Conservation (phyloP, 2,888 invertebrate species). For the Pocota personata region DNA sequence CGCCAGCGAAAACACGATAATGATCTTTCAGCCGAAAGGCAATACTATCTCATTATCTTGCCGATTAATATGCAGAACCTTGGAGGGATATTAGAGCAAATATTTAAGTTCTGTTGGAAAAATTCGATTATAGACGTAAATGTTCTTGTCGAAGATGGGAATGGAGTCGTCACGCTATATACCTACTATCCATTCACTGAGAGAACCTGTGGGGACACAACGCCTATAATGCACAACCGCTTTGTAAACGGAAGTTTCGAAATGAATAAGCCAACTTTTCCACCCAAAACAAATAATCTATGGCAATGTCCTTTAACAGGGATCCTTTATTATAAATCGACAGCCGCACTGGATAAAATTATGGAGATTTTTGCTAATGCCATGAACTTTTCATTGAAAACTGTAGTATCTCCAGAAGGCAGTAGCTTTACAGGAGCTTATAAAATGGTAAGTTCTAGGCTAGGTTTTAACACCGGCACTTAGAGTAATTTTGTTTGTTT, state of each 20-base stretch:
- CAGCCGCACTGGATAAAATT: no score
- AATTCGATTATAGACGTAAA: constrained; percentile 18
- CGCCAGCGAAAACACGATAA: neutral
- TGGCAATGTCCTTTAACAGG: constrained; percentile 6
- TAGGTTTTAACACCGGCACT: neutral
- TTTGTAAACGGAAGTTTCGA: neutral
- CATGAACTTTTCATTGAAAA: neutral
- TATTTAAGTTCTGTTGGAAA: neutral
- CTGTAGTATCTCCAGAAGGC: neutral
- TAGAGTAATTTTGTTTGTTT: neutral
- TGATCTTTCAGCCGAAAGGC: neutral
- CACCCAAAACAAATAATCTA: neutral
- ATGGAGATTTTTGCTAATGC: neutral
- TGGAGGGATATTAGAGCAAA: neutral
- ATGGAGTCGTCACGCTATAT: constrained; percentile 16
- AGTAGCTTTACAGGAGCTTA: neutral
- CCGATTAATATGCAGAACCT: neutral
- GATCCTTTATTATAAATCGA: neutral
- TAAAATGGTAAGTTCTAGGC: neutral
- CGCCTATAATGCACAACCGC: constrained; percentile 1
- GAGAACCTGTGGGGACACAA: neutral
- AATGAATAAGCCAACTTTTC: neutral
- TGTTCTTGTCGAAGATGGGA: neutral
- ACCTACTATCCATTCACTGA: constrained; percentile 18
- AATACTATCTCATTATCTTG: constrained; percentile 9